A percentile compares a stretch with the other conserved stretches of the same genome.
Evolutionary conservation across 2,888 invertebrate genomes (phyloP).

Genomic region (Drosophila colorata): DNA sequence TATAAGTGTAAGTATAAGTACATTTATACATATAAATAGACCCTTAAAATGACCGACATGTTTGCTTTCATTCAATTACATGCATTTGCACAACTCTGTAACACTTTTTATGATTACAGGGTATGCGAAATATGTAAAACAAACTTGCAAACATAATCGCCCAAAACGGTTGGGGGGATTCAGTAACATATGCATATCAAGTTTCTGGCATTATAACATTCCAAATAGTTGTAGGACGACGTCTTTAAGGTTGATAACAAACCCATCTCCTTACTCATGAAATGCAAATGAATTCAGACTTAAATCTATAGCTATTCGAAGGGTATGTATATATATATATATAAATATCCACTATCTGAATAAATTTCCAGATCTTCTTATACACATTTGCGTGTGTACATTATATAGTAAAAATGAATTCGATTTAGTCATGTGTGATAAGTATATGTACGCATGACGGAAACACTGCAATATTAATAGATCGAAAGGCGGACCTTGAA

Average conservation of each 20-base stretch:
- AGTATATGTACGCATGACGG: slow-evolving; percentile 30
- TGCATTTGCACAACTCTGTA: background rate
- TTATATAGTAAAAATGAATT: background rate
- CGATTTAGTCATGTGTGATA: slow-evolving; percentile 25
- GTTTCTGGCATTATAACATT: slow-evolving; percentile 13
- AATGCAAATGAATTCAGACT: background rate
- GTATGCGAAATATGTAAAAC: slow-evolving; percentile 22
- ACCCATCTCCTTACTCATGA: slow-evolving; percentile 3
- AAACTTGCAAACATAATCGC: slow-evolving; percentile 45
- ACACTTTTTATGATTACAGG: background rate
- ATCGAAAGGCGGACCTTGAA: slow-evolving; percentile 38
- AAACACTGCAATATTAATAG: slow-evolving; percentile 26
- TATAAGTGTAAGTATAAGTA: background rate
- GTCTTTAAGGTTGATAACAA: slow-evolving; percentile 10
- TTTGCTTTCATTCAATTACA: too few species aligned
- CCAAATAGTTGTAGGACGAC: slow-evolving; percentile 1
- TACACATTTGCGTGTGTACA: background rate
- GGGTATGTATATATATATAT: background rate
- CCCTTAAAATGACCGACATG: too few species aligned
- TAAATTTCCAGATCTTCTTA: background rate
- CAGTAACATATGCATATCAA: slow-evolving; percentile 30
- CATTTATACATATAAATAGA: background rate
- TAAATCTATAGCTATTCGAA: background rate
- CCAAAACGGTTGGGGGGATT: background rate
- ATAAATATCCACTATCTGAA: background rate